Evolutionary conservation across 2,113 vertebrate species (phyloP), one percentile per base, ranked within the genome.

Genomic region (Nannospalax galili): DNA sequence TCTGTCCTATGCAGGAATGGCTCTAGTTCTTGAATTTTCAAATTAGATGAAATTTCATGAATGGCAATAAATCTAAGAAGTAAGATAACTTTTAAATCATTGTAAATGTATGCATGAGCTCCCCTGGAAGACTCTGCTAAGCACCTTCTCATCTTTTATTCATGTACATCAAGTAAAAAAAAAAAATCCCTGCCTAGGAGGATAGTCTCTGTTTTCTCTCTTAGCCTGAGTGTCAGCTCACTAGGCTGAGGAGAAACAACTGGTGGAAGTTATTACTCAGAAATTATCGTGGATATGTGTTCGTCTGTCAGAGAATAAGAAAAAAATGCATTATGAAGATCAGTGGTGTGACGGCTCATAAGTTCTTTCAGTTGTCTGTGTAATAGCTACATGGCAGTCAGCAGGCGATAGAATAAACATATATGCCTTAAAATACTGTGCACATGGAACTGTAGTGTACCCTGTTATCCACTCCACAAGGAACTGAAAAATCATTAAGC

Each of bases 401-500:
- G 6, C 48, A 22, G 16, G 30, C 12, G 15, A n/a, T 16, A 26
- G 42, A 45, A 64, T 14, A 37, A 56, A 75, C 64, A 20, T 45
- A 15, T 35, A 30, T 26, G 62, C 52, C 32, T 93, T 78, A 65
- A 78, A 77, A 65, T 26, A 7, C 10, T n/a, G 2, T 28, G 9
- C 4, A 26, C 10, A 28, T 1, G 20, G 40, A 72, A 52, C 64
- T 35, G 0, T 15, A 16, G 17, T 28, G 1, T 52, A 9, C 82
- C 40, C 1, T 60, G 52, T 74, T 87, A 42, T 65, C 35, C 17
- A 20, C 52, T n/a, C 77, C 28, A 77, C 81, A 73, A 30, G 70
- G 88, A 90, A 74, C 3, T 89, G 91, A 86, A 94, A 88, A 92
- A 62, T 75, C 92, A 70, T 92, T 84, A 95, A 92, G 48, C 52